Base-by-base conservation (phyloP, 2,113 vertebrate species). In the Deroptyus accipitrinus region DNA sequence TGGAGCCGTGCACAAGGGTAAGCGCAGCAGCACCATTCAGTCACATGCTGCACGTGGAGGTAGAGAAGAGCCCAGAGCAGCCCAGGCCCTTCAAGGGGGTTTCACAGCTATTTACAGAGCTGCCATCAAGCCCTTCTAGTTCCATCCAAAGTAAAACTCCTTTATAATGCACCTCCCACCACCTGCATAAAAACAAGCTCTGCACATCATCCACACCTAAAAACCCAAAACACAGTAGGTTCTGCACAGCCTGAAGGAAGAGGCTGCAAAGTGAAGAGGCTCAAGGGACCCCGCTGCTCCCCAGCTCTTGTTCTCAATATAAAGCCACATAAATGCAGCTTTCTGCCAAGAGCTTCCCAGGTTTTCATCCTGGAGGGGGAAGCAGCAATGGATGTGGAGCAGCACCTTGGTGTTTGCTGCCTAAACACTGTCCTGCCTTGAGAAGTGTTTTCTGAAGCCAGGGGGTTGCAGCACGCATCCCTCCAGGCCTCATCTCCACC, bases 31-130 rank as follows among this genome's bases (percentile, higher is more conserved):
- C 46, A 9, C 42, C 1, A 0, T 23, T 1, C 16, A 3, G 17
- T 12, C 12, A 1, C 33, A 2, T 17, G 1, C 10, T 7, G 48
- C 33, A 1, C 16, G 0, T 1, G 2, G 83, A 63, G 68, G 55
- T 24, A 3, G 57, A 25, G 39, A 5, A 5, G 25, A 33, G 17
- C 27, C 14, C 11, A 4, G 66, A 10, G 14, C n/a, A 59, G 18
- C 10, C 22, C 37, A 31, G 49, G 8, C 22, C 51, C 49, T 13
- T 8, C 4, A 3, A 7, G 22, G 17, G 39, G 19, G 5, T 23
- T 9, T 59, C 68, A 25, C 75, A 66, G 44, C 72, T 63, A 27
- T 13, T 25, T 5, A 28, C 46, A n/a, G 37, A 46, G 75, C 63
- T 49, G 52, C 76, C 76, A 42, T 2, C 72, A 39, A 74, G 23